phyloP scores from a whole-genome alignment of 2,797 vertebrate species.

The Enteromius unitaeniatus region DNA sequence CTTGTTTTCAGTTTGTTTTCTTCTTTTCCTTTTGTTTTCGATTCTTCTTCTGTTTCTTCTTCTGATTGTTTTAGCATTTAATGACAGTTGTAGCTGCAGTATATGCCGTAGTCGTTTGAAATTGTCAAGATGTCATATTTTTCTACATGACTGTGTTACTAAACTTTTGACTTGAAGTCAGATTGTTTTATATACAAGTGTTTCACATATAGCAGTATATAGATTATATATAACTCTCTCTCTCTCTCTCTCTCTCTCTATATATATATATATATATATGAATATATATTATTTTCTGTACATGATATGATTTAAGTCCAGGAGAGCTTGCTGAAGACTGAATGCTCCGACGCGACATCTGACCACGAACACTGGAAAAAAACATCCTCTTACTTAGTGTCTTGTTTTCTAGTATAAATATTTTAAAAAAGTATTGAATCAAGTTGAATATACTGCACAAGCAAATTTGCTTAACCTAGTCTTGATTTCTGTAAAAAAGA shows the following conservation, averaged over 20 bases:
- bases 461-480: background rate
- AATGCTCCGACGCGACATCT: conserved; percentile 45
- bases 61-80: conserved; percentile 56
- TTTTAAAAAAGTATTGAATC: background rate
- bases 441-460: background rate
- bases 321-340: conserved; percentile 74
- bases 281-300: conserved; percentile 65
- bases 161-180: conserved; percentile 54
- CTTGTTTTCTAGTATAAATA: background rate
- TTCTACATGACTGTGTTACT: conserved; percentile 62
- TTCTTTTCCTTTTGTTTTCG: conserved; percentile 33
- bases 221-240: conserved; percentile 47
- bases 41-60: conserved; percentile 38
- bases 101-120: conserved; percentile 53
- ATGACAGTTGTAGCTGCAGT: conserved; percentile 58
- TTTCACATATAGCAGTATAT: conserved; percentile 63
- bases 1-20: conserved; percentile 12
- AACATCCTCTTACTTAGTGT: background rate
- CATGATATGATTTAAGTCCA: conserved; percentile 70
- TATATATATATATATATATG: conserved; percentile 32
- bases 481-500: no score
- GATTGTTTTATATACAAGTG: conserved; percentile 61
- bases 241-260: no score
- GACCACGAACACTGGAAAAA: background rate
- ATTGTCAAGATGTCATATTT: conserved; percentile 64